A percentile compares a stretch with the other conserved stretches of the same genome.
phyloP scores from a whole-genome alignment of 2,888 invertebrate species.

The Ethmia dodecea region DNA sequence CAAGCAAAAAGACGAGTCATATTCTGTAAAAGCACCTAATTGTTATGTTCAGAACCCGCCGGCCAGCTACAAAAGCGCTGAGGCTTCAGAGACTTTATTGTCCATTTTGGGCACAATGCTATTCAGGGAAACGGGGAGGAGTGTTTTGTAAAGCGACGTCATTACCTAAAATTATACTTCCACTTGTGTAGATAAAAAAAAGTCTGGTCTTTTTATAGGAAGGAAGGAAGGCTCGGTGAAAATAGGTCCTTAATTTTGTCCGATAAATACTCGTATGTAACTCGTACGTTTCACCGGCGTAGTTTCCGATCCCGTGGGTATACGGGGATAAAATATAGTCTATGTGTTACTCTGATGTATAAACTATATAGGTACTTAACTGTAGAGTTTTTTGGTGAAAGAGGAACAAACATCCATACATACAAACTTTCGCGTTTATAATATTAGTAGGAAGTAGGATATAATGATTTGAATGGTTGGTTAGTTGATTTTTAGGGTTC shows the following conservation, averaged over 20 bases:
- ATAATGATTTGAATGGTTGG: too few species aligned
- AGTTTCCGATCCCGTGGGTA: too few species aligned
- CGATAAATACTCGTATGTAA: background rate
- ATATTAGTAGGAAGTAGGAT: too few species aligned
- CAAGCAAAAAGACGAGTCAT: conserved; percentile 1
- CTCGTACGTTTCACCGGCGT: background rate
- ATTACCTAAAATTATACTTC: background rate
- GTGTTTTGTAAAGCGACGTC: conserved; percentile 1
- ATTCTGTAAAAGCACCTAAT: conserved; percentile 3
- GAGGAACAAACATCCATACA: too few species aligned
- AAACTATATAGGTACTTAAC: too few species aligned
- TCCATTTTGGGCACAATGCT: conserved; percentile 7
- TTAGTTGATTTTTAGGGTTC: too few species aligned
- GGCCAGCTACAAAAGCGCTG: conserved; percentile 2
- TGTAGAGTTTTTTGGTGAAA: too few species aligned
- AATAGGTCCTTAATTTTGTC: background rate
- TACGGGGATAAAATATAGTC: too few species aligned
- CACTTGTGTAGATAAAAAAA: background rate
- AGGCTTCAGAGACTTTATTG: conserved; percentile 1
- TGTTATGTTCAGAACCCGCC: conserved; percentile 6
- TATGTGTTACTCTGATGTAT: too few species aligned
- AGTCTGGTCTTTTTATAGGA: background rate
- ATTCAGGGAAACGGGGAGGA: conserved; percentile 3
- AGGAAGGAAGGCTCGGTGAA: background rate
- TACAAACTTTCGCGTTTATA: too few species aligned